These are phyloP conservation scores for Pomatostomus ruficeps DNA, from an alignment of 2,113 vertebrate species.

Conservation along the genomic window DNA sequence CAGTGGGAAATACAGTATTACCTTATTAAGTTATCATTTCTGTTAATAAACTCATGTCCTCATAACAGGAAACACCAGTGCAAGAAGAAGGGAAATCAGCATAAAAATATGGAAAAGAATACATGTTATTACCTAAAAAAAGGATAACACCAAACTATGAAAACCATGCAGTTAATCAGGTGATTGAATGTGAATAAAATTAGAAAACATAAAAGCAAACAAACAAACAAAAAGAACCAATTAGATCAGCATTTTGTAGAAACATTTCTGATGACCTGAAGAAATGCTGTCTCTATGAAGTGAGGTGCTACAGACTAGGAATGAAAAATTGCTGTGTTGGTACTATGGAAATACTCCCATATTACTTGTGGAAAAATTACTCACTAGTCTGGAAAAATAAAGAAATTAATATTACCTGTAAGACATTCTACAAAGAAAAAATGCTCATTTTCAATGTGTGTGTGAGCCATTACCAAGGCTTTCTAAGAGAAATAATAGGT, in stretches of 20 bases:
- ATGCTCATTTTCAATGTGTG: neutral
- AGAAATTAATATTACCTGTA: neutral
- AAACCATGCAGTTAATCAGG: neutral
- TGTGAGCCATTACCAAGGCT: neutral
- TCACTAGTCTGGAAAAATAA: neutral
- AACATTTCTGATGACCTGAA: neutral
- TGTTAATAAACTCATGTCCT: slow-evolving; percentile 7
- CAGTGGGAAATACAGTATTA: slow-evolving; percentile 7
- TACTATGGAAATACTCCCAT: neutral
- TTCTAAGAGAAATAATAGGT: neutral
- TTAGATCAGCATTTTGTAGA: neutral
- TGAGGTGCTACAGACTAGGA: neutral
- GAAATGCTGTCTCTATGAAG: neutral
- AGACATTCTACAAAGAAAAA: neutral
- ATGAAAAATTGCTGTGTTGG: neutral
- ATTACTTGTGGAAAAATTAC: neutral
- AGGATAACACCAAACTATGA: neutral
- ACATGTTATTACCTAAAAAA: neutral
- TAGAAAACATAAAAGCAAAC: neutral
- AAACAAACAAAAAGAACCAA: neutral
- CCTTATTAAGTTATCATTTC: slow-evolving; percentile 49
- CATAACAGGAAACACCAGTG: neutral
- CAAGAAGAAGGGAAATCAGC: neutral
- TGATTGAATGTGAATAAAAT: neutral
- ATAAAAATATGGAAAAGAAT: neutral